Conservation (phyloP, 2,797 vertebrate genomes). For the Aeoliscus strigatus region DNA sequence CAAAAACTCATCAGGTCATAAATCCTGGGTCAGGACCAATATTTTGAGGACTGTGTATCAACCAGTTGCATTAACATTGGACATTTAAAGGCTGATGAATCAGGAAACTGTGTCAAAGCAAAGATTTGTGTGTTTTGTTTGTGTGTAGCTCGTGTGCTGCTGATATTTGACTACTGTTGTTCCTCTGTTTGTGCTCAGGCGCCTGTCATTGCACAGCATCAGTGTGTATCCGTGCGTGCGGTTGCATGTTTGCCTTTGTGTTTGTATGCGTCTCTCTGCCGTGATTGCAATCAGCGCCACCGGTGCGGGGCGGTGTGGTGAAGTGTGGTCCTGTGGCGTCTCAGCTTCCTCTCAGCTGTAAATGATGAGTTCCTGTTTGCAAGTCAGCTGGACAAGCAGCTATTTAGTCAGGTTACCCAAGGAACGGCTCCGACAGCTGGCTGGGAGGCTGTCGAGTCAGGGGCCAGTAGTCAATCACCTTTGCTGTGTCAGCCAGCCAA, state of each 20-base stretch:
- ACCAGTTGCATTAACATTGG: no score
- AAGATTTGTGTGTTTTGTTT: no score
- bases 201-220: slow-evolving; percentile 1
- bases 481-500: slow-evolving; percentile 17
- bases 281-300: slow-evolving; percentile 73
- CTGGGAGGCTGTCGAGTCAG: slow-evolving; percentile 10
- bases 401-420: slow-evolving; percentile 24
- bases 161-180: neutral
- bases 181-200: neutral
- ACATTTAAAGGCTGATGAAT: no score
- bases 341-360: slow-evolving; percentile 23
- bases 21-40: no score
- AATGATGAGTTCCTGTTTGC: slow-evolving; percentile 43
- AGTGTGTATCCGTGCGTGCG: slow-evolving; percentile 2
- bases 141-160: no score
- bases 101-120: no score
- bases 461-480: slow-evolving; percentile 14
- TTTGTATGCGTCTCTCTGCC: slow-evolving; percentile 10
- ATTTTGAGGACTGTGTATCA: no score
- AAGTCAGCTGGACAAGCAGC: slow-evolving; percentile 43
- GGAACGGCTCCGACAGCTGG: no score
- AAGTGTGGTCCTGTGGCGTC: slow-evolving; percentile 38
- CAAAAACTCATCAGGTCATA: no score
- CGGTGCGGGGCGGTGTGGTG: slow-evolving; percentile 35
- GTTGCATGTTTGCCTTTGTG: slow-evolving; percentile 4